Evolutionary conservation across 2,888 invertebrate genomes (phyloP), one percentile per base, ranked within the genome.

Genomic region (Drosophila percnosoma): DNA sequence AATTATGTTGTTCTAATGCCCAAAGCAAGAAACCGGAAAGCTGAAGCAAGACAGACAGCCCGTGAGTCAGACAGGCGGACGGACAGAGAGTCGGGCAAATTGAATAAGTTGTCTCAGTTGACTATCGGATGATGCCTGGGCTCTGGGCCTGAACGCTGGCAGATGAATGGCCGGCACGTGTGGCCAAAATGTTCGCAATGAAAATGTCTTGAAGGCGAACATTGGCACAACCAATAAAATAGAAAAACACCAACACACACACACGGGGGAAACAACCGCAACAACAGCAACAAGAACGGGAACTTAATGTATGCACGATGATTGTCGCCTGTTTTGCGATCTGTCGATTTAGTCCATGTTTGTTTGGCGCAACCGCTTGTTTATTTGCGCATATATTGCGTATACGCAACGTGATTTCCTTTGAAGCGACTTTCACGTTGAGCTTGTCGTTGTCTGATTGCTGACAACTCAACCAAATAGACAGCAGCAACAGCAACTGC

Each of bases 151-250:
- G n/a, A 42, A 31, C 31, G 40, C 45, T 66, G 68, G 60, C 71
- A 75, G 75, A 85, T 87, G 89, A 85, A 86, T 86, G 89, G 85
- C 80, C 72, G 89, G 85, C 85, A 86, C 85, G 85, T 86, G 85
- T 87, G 87, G 79, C 82, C 87, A 83, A 85, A 83, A 85, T 87
- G 87, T 76, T 72, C 78, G 80, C 81, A 82, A 73, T 77, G 73
- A 75, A 75, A 81, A 81, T 70, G 76, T 61, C 73, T 69, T 75
- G 58, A 71, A 75, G 67, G 68, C 75, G 59, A 65, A 68, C 48
- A 67, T 45, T 63, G 60, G 84, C 82, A 74, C 77, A 77, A 80
- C 89, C 84, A 89, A 85, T 85, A 85, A 85, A 88, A 86, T 77
- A 65, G 67, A 80, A 74, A 83, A 73, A 24, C 45, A 45, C 21